phyloP scores from a whole-genome alignment of 2,113 vertebrate genomes.

The Mesembrinibis cayennensis region DNA sequence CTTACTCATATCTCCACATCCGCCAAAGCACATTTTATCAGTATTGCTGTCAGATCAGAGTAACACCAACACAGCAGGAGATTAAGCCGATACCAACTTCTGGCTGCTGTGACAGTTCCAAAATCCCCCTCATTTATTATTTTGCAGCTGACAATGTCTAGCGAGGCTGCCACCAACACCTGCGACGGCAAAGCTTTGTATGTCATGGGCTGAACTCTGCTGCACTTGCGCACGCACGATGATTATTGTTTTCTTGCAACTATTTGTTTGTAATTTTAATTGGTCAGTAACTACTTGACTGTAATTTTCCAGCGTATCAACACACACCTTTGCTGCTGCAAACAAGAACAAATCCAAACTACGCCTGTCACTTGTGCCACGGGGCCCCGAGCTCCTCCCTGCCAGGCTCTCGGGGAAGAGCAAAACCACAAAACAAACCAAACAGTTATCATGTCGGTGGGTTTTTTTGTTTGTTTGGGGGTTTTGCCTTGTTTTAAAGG shows the following conservation, averaged over 20 bases:
- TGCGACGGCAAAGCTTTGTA: fast-evolving
- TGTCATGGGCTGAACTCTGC: neutral
- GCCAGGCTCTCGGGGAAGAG: neutral
- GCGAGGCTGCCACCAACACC: neutral
- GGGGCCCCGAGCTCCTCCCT: neutral
- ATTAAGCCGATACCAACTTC: neutral
- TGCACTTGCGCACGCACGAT: fast-evolving
- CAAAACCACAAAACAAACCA: neutral
- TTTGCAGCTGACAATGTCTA: neutral
- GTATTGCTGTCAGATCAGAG: neutral
- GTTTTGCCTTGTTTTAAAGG: neutral
- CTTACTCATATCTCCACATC: neutral
- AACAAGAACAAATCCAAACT: neutral
- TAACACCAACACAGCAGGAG: neutral
- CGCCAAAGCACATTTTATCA: neutral
- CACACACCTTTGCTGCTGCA: neutral
- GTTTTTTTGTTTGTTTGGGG: neutral
- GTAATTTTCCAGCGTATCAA: neutral
- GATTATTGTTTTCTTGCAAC: neutral
- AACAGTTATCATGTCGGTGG: neutral
- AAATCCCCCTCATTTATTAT: neutral
- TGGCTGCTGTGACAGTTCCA: neutral
- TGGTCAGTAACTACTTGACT: neutral
- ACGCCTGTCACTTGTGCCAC: fast-evolving
- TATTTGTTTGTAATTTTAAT: neutral